Conservation (phyloP, 2,888 invertebrate species). For the Drosophila picticornis region DNA sequence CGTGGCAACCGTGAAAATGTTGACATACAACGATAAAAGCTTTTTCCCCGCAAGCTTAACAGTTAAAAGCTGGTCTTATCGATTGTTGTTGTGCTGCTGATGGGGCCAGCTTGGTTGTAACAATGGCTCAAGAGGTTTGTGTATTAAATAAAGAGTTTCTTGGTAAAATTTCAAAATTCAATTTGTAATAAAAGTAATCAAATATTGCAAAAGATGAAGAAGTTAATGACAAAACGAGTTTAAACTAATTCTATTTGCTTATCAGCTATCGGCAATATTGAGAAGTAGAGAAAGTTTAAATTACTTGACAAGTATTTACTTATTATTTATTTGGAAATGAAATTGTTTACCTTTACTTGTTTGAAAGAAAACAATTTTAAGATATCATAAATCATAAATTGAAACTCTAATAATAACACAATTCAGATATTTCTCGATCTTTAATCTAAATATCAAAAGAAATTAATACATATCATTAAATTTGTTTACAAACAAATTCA, state of each 20-base stretch:
- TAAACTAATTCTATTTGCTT: background rate
- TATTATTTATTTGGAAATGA: too few species aligned
- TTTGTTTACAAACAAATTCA: slow-evolving; percentile 67
- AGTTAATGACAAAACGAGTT: background rate
- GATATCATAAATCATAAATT: background rate
- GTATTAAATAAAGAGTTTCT: slow-evolving; percentile 8
- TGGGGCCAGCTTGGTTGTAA: slow-evolving; percentile 21
- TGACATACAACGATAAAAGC: slow-evolving; percentile 46
- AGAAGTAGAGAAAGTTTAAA: background rate
- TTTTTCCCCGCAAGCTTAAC: slow-evolving; percentile 40
- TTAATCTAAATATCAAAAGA: background rate
- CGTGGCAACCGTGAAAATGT: slow-evolving; percentile 54
- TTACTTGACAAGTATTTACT: background rate
- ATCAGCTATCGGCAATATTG: too few species aligned
- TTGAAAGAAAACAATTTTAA: background rate
- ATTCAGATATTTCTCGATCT: background rate
- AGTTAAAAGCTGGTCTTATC: slow-evolving; percentile 43
- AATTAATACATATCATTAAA: background rate
- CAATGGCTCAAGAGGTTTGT: slow-evolving; percentile 27
- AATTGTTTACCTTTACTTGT: too few species aligned
- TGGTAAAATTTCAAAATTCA: background rate
- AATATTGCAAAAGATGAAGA: background rate
- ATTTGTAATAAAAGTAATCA: background rate
- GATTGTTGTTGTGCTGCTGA: slow-evolving; percentile 27
- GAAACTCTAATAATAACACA: background rate